These are phyloP conservation scores for Hippocampus barbouri DNA, from an alignment of 2,113 vertebrate species.

Conservation along the genomic window DNA sequence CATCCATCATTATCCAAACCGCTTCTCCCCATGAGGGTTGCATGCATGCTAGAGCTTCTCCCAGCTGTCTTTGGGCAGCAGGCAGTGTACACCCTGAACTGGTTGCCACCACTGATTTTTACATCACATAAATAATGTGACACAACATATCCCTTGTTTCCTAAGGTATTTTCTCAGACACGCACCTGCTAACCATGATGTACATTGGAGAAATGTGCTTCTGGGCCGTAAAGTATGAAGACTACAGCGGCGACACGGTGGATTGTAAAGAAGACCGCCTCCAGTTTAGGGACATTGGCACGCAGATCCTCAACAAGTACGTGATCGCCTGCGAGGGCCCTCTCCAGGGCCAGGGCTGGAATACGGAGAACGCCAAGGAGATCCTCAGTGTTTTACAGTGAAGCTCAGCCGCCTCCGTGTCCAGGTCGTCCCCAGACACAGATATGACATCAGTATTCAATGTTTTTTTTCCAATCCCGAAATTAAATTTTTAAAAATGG, in stretches of 20 bases:
- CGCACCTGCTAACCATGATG: slow-evolving; percentile 85
- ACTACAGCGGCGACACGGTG: slow-evolving; percentile 68
- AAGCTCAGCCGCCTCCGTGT: slow-evolving; percentile 41
- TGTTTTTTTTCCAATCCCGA: slow-evolving; percentile 39
- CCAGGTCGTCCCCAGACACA: slow-evolving; percentile 53
- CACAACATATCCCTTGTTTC: slow-evolving; percentile 19
- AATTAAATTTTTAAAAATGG: slow-evolving; percentile 10
- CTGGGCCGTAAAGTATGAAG: slow-evolving; percentile 88
- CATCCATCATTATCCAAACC: too few relatives aligned
- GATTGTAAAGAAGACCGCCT: slow-evolving; percentile 66
- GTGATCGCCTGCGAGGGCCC: slow-evolving; percentile 87
- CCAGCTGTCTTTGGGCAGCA: too few relatives aligned
- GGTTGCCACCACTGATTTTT: too few relatives aligned
- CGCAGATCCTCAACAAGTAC: slow-evolving; percentile 85
- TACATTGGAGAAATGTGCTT: slow-evolving; percentile 98
- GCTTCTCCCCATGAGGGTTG: too few relatives aligned
- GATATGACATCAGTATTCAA: slow-evolving; percentile 61
- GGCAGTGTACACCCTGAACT: too few relatives aligned
- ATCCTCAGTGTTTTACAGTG: slow-evolving; percentile 82
- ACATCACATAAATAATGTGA: too few relatives aligned
- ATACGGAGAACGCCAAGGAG: slow-evolving; percentile 86
- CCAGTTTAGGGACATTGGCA: slow-evolving; percentile 89
- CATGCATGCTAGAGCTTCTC: too few relatives aligned
- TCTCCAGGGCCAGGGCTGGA: slow-evolving; percentile 88
- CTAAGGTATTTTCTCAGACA: slow-evolving; percentile 84